Evolutionary conservation across 2,888 invertebrate genomes (phyloP).

Genomic region (Heliconius ethilla): DNA sequence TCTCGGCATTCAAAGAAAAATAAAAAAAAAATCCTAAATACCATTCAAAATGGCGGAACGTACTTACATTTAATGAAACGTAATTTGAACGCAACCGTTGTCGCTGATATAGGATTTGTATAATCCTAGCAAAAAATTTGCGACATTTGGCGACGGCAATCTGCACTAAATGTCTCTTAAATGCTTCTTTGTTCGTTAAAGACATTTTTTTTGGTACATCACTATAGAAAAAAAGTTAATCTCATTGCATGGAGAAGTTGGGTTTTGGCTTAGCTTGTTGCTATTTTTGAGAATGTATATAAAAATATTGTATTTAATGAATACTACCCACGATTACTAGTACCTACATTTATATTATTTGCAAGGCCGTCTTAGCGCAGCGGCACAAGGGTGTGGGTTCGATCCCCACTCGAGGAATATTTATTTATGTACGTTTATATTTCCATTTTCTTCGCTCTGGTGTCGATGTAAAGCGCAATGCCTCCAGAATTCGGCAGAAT

Average conservation of each 20-base stretch:
- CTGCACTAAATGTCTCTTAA: slow-evolving; percentile 56
- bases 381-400: no score
- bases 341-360: no score
- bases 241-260: slow-evolving; percentile 4
- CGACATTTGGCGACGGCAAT: slow-evolving; percentile 56
- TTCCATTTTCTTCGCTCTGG: no score
- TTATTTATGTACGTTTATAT: no score
- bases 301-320: not conserved
- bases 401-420: no score
- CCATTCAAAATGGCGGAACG: slow-evolving; percentile 53
- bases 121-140: slow-evolving; percentile 65
- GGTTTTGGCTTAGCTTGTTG: not conserved
- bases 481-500: no score
- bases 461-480: no score
- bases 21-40: slow-evolving; percentile 48
- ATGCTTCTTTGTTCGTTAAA: slow-evolving; percentile 53
- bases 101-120: slow-evolving; percentile 62
- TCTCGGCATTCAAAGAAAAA: slow-evolving; percentile 49
- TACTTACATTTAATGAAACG: slow-evolving; percentile 52
- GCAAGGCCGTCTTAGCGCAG: no score
- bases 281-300: not conserved
- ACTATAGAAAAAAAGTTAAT: slow-evolving; percentile 12
- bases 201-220: slow-evolving; percentile 36
- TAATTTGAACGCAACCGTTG: slow-evolving; percentile 56
- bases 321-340: no score